Conservation (phyloP, 2,113 vertebrate species). For the Orycteropus afer region DNA sequence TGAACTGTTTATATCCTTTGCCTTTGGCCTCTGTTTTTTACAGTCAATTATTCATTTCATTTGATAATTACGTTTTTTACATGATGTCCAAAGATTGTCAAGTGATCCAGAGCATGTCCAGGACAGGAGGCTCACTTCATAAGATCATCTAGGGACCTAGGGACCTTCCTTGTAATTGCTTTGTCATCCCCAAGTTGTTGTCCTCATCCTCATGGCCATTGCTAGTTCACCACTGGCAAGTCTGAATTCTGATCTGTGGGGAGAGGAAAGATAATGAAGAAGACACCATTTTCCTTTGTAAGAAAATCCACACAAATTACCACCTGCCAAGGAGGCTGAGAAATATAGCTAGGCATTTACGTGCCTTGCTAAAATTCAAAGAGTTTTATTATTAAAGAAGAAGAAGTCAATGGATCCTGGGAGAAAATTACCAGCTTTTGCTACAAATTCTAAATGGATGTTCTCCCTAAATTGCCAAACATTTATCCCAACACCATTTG, state of each 20-base stretch:
- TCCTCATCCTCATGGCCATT: neutral
- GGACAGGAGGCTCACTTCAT: neutral
- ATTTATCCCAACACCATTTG: neutral
- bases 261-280: neutral
- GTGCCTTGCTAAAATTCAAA: accelerated
- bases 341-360: accelerated
- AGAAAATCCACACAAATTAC: neutral
- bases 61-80: neutral
- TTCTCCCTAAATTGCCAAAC: neutral
- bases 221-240: neutral
- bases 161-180: neutral
- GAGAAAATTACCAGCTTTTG: neutral
- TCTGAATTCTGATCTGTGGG: neutral
- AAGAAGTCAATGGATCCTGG: neutral
- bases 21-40: neutral
- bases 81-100: too few species aligned
- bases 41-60: neutral
- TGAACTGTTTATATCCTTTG: neutral
- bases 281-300: neutral
- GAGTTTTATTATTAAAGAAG: neutral
- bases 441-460: neutral
- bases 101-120: too few species aligned
- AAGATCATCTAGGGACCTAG: neutral
- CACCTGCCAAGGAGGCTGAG: neutral
- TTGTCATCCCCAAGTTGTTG: neutral